These are phyloP conservation scores for Nyctibius bracteatus DNA, from an alignment of 2,113 vertebrate species.

Conservation along the genomic window DNA sequence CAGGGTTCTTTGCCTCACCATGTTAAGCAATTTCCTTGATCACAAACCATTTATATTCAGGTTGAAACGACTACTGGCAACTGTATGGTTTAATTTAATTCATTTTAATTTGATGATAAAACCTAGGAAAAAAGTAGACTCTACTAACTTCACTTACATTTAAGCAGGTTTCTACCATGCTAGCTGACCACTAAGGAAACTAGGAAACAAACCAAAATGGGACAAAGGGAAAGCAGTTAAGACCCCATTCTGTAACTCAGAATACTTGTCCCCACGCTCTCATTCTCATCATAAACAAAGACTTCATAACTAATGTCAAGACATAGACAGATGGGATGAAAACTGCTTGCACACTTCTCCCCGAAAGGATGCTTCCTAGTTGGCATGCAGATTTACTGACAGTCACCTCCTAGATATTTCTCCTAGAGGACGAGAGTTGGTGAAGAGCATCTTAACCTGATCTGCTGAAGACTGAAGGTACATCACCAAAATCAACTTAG, in stretches of 20 bases:
- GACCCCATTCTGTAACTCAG: background rate
- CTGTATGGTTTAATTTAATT: background rate
- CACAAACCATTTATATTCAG: background rate
- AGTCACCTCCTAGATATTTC: background rate
- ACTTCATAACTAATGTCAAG: background rate
- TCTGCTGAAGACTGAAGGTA: background rate
- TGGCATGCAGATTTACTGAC: background rate
- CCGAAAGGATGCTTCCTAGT: background rate
- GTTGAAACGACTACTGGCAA: background rate
- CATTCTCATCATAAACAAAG: background rate
- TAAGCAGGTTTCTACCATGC: background rate
- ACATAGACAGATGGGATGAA: background rate
- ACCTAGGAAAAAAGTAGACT: background rate
- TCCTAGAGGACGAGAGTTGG: background rate
- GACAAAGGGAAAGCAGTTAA: background rate
- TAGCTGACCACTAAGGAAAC: background rate
- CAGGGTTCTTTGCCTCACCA: background rate
- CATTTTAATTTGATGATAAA: background rate
- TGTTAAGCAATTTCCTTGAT: background rate
- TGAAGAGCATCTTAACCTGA: background rate
- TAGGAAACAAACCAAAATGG: background rate
- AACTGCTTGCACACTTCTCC: background rate
- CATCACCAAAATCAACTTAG: background rate
- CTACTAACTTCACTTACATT: background rate
- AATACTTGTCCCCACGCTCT: background rate